A percentile compares a stretch with the other conserved stretches of the same genome.
These are phyloP conservation scores for Invenusta paracnida DNA, from an alignment of 2,888 invertebrate genomes.

Conservation along the genomic window DNA sequence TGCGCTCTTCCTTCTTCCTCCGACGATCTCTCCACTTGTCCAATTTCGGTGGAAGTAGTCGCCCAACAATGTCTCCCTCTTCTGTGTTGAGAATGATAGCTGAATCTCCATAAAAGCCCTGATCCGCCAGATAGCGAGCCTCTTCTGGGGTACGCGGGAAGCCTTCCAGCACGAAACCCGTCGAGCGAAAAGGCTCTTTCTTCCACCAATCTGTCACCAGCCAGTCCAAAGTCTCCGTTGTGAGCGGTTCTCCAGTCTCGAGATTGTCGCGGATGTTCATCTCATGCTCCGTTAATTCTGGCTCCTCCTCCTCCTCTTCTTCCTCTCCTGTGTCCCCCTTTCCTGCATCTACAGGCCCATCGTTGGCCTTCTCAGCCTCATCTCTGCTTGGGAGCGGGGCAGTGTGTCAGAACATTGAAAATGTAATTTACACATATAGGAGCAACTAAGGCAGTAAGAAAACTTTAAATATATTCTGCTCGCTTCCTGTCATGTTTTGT, in stretches of 20 bases:
- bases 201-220: conserved; percentile 58
- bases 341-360: not conserved
- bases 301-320: conserved; percentile 49
- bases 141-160: conserved; percentile 59
- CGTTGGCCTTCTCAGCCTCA: too few relatives aligned
- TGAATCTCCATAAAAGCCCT: conserved; percentile 58
- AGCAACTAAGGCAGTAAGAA: too few relatives aligned
- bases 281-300: conserved; percentile 57
- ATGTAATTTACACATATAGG: too few relatives aligned
- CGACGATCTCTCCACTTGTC: conserved; percentile 48
- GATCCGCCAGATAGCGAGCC: conserved; percentile 53
- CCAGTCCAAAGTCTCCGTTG: conserved; percentile 55
- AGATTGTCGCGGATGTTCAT: conserved; percentile 58
- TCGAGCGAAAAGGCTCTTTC: conserved; percentile 56
- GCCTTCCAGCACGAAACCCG: conserved; percentile 60
- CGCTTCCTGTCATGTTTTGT: too few relatives aligned
- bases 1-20: conserved; percentile 44
- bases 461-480: too few relatives aligned
- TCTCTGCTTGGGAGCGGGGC: too few relatives aligned
- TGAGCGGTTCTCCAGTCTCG: conserved; percentile 56
- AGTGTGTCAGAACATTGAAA: too few relatives aligned
- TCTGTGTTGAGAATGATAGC: conserved; percentile 55
- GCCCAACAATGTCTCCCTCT: conserved; percentile 54
- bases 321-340: conserved; percentile 45
- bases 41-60: conserved; percentile 58